Evolutionary conservation across 2,888 invertebrate species (phyloP).

Genomic region (Geophilus truncorum): DNA sequence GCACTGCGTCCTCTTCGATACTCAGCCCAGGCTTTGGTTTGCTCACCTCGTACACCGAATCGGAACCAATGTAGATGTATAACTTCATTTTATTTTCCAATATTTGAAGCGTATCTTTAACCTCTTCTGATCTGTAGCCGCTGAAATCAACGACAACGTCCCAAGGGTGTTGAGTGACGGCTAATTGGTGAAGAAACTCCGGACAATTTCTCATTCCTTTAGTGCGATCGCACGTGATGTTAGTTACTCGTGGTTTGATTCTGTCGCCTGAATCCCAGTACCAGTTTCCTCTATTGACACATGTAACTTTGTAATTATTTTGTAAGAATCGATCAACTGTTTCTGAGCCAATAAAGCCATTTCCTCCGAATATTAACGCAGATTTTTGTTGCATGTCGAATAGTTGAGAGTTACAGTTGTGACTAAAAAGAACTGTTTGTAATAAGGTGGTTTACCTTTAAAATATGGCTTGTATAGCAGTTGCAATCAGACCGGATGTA

Average conservation of each 20-base stretch:
- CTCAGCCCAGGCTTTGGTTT: slow-evolving; percentile 39
- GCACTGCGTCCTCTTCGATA: slow-evolving; percentile 47
- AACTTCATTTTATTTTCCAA: slow-evolving; percentile 45
- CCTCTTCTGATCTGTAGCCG: slow-evolving; percentile 48
- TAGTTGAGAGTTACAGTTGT: no score
- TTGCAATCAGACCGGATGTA: no score
- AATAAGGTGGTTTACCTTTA: no score
- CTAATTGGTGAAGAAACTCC: slow-evolving; percentile 42
- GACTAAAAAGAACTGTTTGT: no score
- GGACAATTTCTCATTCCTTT: slow-evolving; percentile 43
- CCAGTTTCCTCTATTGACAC: slow-evolving; percentile 51
- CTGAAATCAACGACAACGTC: slow-evolving; percentile 52
- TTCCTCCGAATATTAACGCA: slow-evolving; percentile 50
- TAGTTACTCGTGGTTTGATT: slow-evolving; percentile 42
- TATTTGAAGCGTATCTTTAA: slow-evolving; percentile 45
- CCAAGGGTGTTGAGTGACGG: slow-evolving; percentile 41
- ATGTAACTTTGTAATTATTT: slow-evolving; percentile 44
- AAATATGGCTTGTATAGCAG: no score
- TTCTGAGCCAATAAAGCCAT: slow-evolving; percentile 51
- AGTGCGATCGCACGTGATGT: slow-evolving; percentile 48
- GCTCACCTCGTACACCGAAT: slow-evolving; percentile 41
- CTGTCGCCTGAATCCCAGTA: slow-evolving; percentile 48
- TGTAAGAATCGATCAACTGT: slow-evolving; percentile 46
- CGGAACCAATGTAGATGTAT: slow-evolving; percentile 52
- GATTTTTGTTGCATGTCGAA: not conserved